phyloP scores from a whole-genome alignment of 1,140 invertebrate species.

The Dermatophagoides farinae region DNA sequence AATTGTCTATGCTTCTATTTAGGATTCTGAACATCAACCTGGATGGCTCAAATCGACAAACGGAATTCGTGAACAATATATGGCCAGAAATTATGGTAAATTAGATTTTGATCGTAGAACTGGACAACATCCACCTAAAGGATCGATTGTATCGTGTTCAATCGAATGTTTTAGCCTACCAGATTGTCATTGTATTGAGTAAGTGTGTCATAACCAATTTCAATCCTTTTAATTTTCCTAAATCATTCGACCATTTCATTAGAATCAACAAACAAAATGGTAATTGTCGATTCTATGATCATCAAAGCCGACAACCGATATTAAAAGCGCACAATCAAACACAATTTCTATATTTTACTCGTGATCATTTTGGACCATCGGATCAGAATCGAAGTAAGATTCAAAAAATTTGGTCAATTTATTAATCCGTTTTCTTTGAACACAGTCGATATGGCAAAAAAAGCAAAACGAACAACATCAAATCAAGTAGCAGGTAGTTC shows the following conservation, averaged over 20 bases:
- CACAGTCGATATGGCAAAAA: neutral
- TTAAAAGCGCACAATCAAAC: too few relatives aligned
- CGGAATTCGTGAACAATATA: neutral
- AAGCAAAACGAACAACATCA: neutral
- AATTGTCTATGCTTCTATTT: too few relatives aligned
- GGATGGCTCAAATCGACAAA: too few relatives aligned
- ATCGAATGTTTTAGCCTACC: neutral
- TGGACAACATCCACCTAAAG: neutral
- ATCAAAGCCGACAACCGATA: neutral
- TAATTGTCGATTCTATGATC: neutral
- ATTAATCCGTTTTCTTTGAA: too few relatives aligned
- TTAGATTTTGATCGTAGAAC: neutral
- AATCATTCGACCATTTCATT: too few relatives aligned
- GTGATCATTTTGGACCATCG: too few relatives aligned
- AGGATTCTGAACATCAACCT: too few relatives aligned
- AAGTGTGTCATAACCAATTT: too few relatives aligned
- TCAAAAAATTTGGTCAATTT: neutral
- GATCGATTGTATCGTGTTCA: neutral
- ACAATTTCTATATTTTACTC: too few relatives aligned
- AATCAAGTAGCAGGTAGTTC: too few relatives aligned
- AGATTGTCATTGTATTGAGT: conserved; percentile 4
- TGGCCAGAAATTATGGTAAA: conserved; percentile 5
- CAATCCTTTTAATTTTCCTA: too few relatives aligned
- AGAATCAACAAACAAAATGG: neutral
- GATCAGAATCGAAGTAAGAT: neutral